phyloP scores from a whole-genome alignment of 2,797 vertebrate genomes.

The Enteromius thamalakanensis region DNA sequence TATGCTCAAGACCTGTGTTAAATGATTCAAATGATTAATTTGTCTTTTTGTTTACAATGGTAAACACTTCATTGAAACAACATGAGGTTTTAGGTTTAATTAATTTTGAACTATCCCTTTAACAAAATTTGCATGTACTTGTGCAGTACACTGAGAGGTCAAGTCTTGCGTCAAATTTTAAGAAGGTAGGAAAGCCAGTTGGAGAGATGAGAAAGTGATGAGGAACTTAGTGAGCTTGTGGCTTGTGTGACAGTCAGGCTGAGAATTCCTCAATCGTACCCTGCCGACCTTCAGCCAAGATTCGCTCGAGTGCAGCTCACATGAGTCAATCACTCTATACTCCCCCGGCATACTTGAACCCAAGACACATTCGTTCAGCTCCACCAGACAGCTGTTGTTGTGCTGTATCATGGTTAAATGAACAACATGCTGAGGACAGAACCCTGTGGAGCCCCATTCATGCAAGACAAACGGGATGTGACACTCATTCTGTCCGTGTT shows the following conservation, averaged over 20 bases:
- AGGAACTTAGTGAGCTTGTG: slow-evolving; percentile 51
- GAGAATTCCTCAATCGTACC: slow-evolving; percentile 60
- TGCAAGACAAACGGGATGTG: background rate
- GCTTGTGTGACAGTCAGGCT: slow-evolving; percentile 59
- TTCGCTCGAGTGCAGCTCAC: slow-evolving; percentile 20
- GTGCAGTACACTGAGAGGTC: background rate
- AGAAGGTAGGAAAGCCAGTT: slow-evolving; percentile 5
- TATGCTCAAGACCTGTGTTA: background rate
- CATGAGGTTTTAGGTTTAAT: background rate
- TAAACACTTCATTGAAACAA: background rate
- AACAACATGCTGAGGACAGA: slow-evolving; percentile 9
- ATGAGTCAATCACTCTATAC: slow-evolving; percentile 35
- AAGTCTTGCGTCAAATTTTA: background rate
- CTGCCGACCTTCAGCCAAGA: slow-evolving; percentile 34
- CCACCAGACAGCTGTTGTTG: slow-evolving; percentile 35
- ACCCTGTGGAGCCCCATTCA: slow-evolving; percentile 7
- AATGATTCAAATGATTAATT: background rate
- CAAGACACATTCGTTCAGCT: slow-evolving; percentile 28
- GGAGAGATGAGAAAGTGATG: slow-evolving; percentile 43
- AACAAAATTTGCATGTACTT: background rate
- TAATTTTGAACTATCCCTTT: background rate
- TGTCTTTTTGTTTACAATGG: background rate
- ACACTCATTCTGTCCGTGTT: background rate
- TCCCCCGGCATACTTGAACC: slow-evolving; percentile 17
- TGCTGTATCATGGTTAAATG: slow-evolving; percentile 18